These are phyloP conservation scores for Spheniscus humboldti DNA, from an alignment of 2,797 vertebrate species.

Conservation along the genomic window DNA sequence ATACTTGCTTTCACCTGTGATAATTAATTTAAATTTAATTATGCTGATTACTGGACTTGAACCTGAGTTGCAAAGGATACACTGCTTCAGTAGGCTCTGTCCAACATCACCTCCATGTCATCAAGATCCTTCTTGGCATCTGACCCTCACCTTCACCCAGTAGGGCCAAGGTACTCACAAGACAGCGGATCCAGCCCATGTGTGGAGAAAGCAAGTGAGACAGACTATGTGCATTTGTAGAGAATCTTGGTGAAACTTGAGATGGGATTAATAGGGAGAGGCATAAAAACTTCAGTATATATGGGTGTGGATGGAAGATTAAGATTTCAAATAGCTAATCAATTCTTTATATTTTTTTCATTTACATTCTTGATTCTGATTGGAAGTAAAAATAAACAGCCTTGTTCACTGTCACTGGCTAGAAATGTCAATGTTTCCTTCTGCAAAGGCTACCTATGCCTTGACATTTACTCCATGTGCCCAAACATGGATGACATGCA, in stretches of 20 bases:
- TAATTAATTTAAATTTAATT: background rate
- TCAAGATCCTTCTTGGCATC: background rate
- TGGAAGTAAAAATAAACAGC: background rate
- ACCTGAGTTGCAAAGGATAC: background rate
- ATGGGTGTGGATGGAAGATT: background rate
- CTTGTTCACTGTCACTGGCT: background rate
- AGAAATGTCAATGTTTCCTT: background rate
- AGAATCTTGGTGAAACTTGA: background rate
- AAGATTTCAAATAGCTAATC: background rate
- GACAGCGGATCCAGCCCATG: background rate
- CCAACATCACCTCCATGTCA: background rate
- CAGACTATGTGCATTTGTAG: background rate
- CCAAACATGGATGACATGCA: background rate
- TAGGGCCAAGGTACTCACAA: background rate
- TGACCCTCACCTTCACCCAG: background rate
- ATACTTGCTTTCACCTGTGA: fast-evolving
- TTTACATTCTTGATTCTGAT: background rate
- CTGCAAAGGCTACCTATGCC: background rate
- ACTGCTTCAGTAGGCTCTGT: background rate
- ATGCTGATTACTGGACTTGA: background rate
- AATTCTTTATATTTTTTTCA: background rate
- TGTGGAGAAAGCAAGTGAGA: background rate
- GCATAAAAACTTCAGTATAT: background rate
- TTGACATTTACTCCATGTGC: background rate
- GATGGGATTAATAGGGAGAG: background rate